These are phyloP conservation scores for Leptogaster cylindrica DNA, from an alignment of 2,888 invertebrate genomes.

Conservation along the genomic window DNA sequence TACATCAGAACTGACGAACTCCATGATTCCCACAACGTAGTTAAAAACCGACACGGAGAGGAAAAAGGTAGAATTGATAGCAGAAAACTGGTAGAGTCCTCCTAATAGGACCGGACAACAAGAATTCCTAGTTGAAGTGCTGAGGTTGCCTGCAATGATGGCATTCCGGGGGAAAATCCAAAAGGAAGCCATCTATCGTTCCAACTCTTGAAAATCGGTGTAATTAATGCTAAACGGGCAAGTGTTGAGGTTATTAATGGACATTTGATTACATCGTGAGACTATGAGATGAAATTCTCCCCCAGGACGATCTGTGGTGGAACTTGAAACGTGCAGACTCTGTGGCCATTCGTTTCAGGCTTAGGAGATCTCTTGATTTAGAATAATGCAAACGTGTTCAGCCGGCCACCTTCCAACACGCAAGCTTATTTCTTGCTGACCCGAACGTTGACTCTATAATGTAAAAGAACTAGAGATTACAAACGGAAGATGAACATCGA, in stretches of 20 bases:
- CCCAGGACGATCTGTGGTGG: too few relatives aligned
- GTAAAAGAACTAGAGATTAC: too few relatives aligned
- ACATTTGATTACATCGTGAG: slow-evolving; percentile 14
- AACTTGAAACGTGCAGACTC: too few relatives aligned
- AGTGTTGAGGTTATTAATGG: slow-evolving; percentile 37
- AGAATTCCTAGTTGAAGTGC: background rate
- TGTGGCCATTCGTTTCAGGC: too few relatives aligned
- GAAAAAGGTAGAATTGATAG: slow-evolving; percentile 4
- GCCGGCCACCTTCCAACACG: too few relatives aligned
- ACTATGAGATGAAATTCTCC: slow-evolving; percentile 29
- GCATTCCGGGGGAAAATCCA: background rate
- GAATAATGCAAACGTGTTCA: too few relatives aligned
- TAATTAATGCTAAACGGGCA: slow-evolving; percentile 7
- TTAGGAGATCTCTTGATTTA: too few relatives aligned
- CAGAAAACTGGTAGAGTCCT: slow-evolving; percentile 22
- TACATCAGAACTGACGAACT: background rate
- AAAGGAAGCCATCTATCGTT: too few relatives aligned
- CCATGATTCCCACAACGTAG: background rate
- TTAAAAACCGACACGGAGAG: background rate
- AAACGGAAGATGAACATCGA: too few relatives aligned
- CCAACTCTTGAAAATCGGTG: background rate
- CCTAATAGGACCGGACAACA: slow-evolving; percentile 24
- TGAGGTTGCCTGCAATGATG: slow-evolving; percentile 8
- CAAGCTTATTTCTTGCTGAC: too few relatives aligned
- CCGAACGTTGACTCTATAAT: too few relatives aligned